Conservation (phyloP, 2,113 vertebrate species). For the Xenus cinereus region DNA sequence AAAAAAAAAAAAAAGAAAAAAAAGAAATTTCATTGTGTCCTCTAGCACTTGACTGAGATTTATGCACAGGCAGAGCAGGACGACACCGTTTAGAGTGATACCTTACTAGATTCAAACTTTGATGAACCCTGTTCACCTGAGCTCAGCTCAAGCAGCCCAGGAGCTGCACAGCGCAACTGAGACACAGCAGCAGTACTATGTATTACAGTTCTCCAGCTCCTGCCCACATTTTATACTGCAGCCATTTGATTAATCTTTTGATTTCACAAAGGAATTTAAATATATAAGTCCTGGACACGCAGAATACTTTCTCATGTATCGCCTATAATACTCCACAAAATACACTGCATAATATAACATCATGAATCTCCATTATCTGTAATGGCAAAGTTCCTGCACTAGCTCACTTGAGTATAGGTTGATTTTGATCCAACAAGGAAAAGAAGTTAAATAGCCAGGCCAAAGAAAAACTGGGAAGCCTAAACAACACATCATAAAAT, state of each 20-base stretch:
- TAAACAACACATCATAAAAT: slow-evolving; percentile 43
- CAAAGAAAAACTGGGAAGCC: slow-evolving; percentile 26
- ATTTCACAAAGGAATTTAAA: neutral
- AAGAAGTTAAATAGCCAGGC: neutral
- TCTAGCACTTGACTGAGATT: neutral
- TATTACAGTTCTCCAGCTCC: neutral
- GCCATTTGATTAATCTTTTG: neutral
- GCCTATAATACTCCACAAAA: neutral
- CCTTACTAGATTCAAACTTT: neutral
- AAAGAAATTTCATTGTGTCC: neutral
- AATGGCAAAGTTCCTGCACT: neutral
- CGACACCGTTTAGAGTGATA: neutral
- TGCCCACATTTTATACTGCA: neutral
- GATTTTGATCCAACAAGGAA: neutral
- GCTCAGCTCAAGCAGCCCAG: neutral
- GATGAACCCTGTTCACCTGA: accelerated
- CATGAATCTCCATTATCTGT: neutral
- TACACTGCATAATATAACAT: neutral
- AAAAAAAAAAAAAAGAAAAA: neutral
- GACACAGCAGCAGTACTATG: neutral
- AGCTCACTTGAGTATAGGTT: neutral
- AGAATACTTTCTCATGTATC: neutral
- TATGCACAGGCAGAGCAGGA: neutral
- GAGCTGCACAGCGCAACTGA: neutral
- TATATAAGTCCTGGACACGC: neutral